Base-by-base conservation (phyloP, 2,113 vertebrate genomes). In the Canis aureus region DNA sequence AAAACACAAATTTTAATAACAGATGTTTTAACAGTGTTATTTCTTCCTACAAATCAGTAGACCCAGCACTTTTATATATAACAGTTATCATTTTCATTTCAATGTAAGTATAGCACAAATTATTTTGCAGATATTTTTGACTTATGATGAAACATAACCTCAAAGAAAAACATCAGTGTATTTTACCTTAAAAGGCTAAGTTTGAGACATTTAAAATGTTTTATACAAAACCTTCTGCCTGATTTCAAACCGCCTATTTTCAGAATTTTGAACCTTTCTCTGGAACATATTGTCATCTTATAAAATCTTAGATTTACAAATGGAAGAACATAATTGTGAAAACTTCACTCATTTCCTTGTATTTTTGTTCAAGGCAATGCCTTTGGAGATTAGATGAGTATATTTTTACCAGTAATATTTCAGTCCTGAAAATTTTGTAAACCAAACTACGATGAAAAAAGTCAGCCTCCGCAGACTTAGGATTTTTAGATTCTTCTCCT, bases 41-140 rank as follows among this genome's bases (percentile, higher is more conserved):
- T 96, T 69, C 9, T 91, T 71, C 38, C 3, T 32, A 89, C 22
- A 81, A 67, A 89, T 87, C 60, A 78, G 51, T 73, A 64, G 32
- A 55, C 2, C 55, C 64, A 80, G 22, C 13, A 62, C 62, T 93
- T 94, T 35, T 51, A 80, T n/a, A 86, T 29, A 67, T 60, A 76
- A 92, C 11, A 95, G 38, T 8, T 8, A 51, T 4, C 5, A 93
- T 90, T 97, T 95, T 96, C 3, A 57, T 87, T 92, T 94, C 81
- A 76, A 53, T 85, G 17, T 4, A 38, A 15, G 10, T 93, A 8
- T 35, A 32, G 25, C 29, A 94, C 25, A 76, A 60, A 79, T 95
- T 89, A 91, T 66, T 95, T 95, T 97, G n/a, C 35, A 97, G 86
- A 55, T 95, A 84, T 84, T 94, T 80, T 64, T 81, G 32, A 91